Base-by-base conservation (phyloP, 2,113 vertebrate species). In the Toxotes chatareus region DNA sequence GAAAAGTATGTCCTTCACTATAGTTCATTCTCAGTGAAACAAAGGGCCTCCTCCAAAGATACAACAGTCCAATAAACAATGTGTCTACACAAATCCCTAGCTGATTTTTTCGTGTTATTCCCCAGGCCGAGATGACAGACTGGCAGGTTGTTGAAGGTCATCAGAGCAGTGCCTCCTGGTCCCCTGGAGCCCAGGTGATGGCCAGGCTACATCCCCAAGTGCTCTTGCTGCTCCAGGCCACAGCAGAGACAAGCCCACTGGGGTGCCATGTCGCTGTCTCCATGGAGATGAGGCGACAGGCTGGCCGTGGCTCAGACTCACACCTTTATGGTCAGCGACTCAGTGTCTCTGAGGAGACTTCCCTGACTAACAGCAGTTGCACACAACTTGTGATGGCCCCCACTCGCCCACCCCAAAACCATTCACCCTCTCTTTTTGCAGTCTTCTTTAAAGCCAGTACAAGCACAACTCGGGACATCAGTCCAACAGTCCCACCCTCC, bases 251-350 rank as follows among this genome's bases (percentile, higher is more conserved):
- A 86, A 89, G 90, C 88, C 93, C 94, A 92, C 93, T 92, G 95
- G 94, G 94, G 88, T 92, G 81, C 94, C 87, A 86, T 84, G 88
- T 93, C 84, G 92, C 90, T 87, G 94, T 95, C 96, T 96, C 94
- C 89, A 90, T 91, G 91, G 93, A 95, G 93, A 92, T 76, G 73
- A 88, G 88, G 90, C 63, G 88, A 92, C 84, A 85, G 88, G 87
- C 91, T 89, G 92, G 92, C 94, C 92, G 67, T 88, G 83, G 91
- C 90, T 93, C 93, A 91, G 94, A 93, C 95, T 97, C 93, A 94
- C 95, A 95, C 94, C 95, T 97, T 95, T 93, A 92, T 94, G 95
- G 95, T 96, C 94, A 96, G 93, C 93, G 92, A 90, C 94, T 96
- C 95, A 84, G 90, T 70, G 92, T 95, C 95, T 96, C 96, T 7